Conservation (phyloP, 2,113 vertebrate species). For the Chaetorhynchus papuensis region DNA sequence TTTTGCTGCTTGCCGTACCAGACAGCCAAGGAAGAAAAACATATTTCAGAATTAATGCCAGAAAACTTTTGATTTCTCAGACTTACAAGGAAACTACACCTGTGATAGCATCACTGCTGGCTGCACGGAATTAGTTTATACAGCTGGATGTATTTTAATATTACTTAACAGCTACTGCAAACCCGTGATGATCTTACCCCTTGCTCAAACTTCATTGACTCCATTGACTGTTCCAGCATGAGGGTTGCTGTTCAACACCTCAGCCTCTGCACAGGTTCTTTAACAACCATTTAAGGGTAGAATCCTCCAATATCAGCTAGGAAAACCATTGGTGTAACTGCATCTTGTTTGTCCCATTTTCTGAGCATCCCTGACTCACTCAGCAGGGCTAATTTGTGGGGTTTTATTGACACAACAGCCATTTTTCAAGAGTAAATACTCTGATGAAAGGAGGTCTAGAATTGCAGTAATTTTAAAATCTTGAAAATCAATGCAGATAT, state of each 20-base stretch:
- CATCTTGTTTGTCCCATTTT: background rate
- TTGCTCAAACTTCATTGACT: background rate
- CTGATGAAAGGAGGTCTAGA: background rate
- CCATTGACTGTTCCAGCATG: rapidly evolving
- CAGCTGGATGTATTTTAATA: background rate
- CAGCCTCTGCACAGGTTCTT: background rate
- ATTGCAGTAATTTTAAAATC: background rate
- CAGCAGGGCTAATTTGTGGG: background rate
- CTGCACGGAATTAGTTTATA: background rate
- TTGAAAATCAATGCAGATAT: background rate
- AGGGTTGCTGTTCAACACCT: background rate
- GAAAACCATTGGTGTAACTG: background rate
- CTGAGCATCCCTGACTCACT: background rate
- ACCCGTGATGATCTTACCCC: background rate
- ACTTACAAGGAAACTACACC: background rate
- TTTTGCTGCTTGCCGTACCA: background rate
- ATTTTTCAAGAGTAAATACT: background rate
- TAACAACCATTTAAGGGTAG: background rate
- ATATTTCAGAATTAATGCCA: background rate
- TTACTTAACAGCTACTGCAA: background rate
- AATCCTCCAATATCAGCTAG: background rate
- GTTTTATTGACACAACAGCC: background rate
- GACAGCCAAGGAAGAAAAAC: background rate
- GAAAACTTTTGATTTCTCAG: background rate
- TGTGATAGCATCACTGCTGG: background rate